Evolutionary conservation across 2,113 vertebrate species (phyloP), one percentile per base, ranked within the genome.

Genomic region (Scomber japonicus): DNA sequence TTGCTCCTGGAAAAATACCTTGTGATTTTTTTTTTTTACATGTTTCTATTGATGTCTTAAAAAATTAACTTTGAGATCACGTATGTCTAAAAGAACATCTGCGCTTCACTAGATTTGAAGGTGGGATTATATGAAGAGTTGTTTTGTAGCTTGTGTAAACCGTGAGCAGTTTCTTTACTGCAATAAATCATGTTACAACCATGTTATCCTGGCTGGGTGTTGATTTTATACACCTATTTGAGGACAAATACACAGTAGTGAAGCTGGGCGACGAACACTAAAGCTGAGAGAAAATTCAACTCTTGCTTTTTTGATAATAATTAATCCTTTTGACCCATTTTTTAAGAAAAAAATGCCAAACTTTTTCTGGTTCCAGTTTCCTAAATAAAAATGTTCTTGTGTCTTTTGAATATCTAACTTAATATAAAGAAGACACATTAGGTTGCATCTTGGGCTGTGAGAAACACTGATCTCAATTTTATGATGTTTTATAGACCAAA

Each of bases 121-220:
- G 62, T 70, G 71, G 69, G 66, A 66, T 61, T 63, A 49, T 72
- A 76, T 75, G 30, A 57, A 71, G 64, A 66, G 7, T 24, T 68
- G 44, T 80, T 80, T 85, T 87, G 54, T 76, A 81, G 80, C 67
- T 83, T 70, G 50, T 89, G 73, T 75, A 73, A 86, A 71, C 84
- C 65, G 61, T 63, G 51, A 65, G 60, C 12, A 7, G 73, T 88
- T 91, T 87, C 57, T 86, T 80, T 77, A 61, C 75, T 91, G 84
- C 70, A 91, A 89, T 90, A 87, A 62, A 81, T 80, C 35, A 9
- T 76, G 57, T 85, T 24, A 51, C 56, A 73, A 15, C 40, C 57
- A 50, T 49, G 54, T 35, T 45, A 75, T 70, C 45, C 27, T 56
- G n/a, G 35, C 35, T 40, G 61, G 16, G 49, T 46, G 17, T 51